Percentiles rank a stretch among this genome's conserved stretches.
Conservation (phyloP, 1,140 invertebrate species). For the Megalonaias nervosa region DNA sequence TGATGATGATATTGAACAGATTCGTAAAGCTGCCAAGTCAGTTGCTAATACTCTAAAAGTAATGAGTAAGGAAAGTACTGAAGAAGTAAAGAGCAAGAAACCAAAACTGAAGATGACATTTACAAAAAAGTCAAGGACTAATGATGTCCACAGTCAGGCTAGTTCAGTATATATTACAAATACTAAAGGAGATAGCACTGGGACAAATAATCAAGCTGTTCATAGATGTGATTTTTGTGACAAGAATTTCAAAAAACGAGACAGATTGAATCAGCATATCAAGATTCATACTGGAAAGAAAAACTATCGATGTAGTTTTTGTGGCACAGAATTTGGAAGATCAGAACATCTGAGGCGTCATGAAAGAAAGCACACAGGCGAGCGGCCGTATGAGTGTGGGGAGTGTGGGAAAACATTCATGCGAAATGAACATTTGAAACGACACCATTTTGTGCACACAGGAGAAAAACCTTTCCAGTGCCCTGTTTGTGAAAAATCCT, state of each 20-base stretch:
- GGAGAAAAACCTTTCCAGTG: slow-evolving; percentile 37
- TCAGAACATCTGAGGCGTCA: slow-evolving; percentile 89
- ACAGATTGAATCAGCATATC: slow-evolving; percentile 23
- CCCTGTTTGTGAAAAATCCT: slow-evolving; percentile 27
- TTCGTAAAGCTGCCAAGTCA: slow-evolving; percentile 31
- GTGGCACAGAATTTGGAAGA: slow-evolving; percentile 23
- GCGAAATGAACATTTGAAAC: slow-evolving; percentile 36
- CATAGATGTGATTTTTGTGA: slow-evolving; percentile 38
- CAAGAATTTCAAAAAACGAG: slow-evolving; percentile 34
- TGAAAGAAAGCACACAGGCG: slow-evolving; percentile 96
- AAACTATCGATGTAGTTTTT: slow-evolving; percentile 31
- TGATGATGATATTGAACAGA: slow-evolving; percentile 38
- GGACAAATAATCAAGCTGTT: slow-evolving; percentile 16
- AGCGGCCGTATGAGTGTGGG: slow-evolving; percentile 96
- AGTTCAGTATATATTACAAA: not conserved
- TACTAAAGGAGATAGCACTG: slow-evolving; percentile 11
- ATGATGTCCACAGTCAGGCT: not conserved
- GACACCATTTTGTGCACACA: slow-evolving; percentile 32
- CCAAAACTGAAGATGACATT: slow-evolving; percentile 24
- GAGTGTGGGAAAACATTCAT: slow-evolving; percentile 77
- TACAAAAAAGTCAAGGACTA: slow-evolving; percentile 8
- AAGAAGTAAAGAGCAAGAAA: slow-evolving; percentile 27
- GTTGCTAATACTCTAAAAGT: slow-evolving; percentile 29
- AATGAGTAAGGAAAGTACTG: slow-evolving; percentile 21
- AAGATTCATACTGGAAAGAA: slow-evolving; percentile 35